Percentiles rank a stretch among this genome's conserved stretches.
Evolutionary conservation across 1,140 invertebrate species (phyloP).

Genomic region (Euwallacea fornicatus): DNA sequence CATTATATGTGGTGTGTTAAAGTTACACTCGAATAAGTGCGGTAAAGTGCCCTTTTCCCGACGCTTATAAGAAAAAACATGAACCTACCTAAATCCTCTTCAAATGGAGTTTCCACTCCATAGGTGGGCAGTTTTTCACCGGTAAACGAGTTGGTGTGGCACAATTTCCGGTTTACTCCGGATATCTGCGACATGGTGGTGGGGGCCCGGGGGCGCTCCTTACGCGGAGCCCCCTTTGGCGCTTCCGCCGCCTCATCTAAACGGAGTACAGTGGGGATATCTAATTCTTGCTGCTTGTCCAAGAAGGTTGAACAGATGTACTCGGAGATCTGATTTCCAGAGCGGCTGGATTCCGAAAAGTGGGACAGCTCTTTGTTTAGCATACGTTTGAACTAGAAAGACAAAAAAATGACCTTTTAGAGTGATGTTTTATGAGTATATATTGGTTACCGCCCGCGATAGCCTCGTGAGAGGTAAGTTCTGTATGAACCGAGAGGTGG

Average conservation of each 20-base stretch:
- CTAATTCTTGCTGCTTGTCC: slow-evolving; percentile 95
- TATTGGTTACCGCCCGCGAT: too few species aligned
- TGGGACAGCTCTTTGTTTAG: slow-evolving; percentile 98
- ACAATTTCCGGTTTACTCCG: slow-evolving; percentile 83
- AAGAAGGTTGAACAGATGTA: slow-evolving; percentile 99
- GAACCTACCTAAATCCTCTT: slow-evolving; percentile 73
- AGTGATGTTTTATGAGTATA: too few species aligned
- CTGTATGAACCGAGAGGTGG: too few species aligned
- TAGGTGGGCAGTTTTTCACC: slow-evolving; percentile 85
- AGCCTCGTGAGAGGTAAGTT: too few species aligned
- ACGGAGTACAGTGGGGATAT: slow-evolving; percentile 78
- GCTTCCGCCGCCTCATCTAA: slow-evolving; percentile 70
- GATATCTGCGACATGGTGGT: slow-evolving; percentile 87
- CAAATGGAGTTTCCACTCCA: slow-evolving; percentile 88
- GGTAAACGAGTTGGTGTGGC: slow-evolving; percentile 89
- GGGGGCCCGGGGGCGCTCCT: slow-evolving; percentile 61
- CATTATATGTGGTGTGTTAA: too few species aligned
- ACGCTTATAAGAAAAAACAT: too few species aligned
- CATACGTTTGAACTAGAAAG: slow-evolving; percentile 97
- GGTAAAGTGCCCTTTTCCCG: too few species aligned
- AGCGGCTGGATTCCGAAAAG: slow-evolving; percentile 98
- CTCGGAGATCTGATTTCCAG: slow-evolving; percentile 98
- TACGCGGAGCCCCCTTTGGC: slow-evolving; percentile 60
- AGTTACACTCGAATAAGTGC: too few species aligned
- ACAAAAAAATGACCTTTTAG: not conserved